Base-by-base conservation (phyloP, 2,797 vertebrate genomes). In the Enteromius radiatus region DNA sequence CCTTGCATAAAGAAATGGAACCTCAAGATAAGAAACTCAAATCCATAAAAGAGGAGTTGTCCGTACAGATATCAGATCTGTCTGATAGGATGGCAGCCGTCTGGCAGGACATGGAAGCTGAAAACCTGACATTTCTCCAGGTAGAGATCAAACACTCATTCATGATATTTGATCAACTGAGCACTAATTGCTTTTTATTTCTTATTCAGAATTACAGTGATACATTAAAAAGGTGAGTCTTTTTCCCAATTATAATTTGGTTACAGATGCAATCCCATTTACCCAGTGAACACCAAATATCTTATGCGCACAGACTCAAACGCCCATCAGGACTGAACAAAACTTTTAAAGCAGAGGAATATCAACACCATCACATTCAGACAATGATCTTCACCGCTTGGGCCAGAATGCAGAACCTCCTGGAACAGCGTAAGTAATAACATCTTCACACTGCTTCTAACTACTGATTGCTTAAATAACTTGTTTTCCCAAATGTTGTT, bases 91-190 rank as follows among this genome's bases (percentile, higher is more conserved):
- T 70, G 11, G 73, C 10, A 36, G 45, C 36, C 28, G 56, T 61
- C 8, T 79, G 76, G 61, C 65, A 82, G 76, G 80, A 80, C 12
- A 36, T 82, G 33, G 80, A 82, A 15, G 41, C 80, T 21, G 80
- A 84, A 47, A 70, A 83, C 17, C 21, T 79, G 38, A 61, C 76
- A 31, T 86, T 88, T 31, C 84, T 86, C 6, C 76, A 84, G 86
- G 86, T 87, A 38, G 2, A 52, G 63, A 38, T 12, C 38, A 81
- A 33, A 38, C 0, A 38, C 21, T 28, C 15, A 38, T 38, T 9
- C 36, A 8, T 38, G 12, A 68, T 21, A 26, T 12, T 5, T 52
- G 21, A 11, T 4, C 26, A 33, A 33, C 1, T 67, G 6, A 15
- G 4, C 5, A 21, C 33, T 68, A 68, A 69, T 7, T 19, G 9